Base-by-base conservation (phyloP, 2,888 invertebrate species). In the Trimorus sp. region DNA sequence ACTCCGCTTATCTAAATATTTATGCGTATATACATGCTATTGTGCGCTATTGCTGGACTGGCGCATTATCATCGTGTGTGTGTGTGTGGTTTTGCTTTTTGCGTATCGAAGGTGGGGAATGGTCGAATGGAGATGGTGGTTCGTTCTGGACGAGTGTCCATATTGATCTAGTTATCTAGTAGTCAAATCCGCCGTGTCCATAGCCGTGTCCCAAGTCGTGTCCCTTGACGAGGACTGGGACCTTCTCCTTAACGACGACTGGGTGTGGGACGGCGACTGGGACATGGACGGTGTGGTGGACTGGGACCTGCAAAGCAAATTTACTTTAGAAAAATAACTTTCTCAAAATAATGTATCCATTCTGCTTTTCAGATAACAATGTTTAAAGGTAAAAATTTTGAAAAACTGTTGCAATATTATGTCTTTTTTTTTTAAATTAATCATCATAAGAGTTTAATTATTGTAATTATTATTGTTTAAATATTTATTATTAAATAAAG, bases 211-310 rank as follows among this genome's bases (percentile, higher is more conserved):
- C 85, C 75, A 86, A 87, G 79, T 86, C 86, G 53, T 84, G 83
- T 0, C 75, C 65, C 80, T 87, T 79, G 11, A 84, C 87, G 77
- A 88, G 84, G 76, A 92, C 89, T 49, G 92, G 92, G 40, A 91
- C 88, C 63, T 87, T 77, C 66, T 91, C 86, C 65, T 89, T 90
- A 69, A 95, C 93, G 70, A 93, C 90, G 11, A 95, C 93, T 0
- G 94, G 94, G 0, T 94, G 93, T 12, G 94, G 94, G 1, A 94
- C 94, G n/a, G 92, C 91, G 48, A 93, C 92, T 73, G 93, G 93
- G 7, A 94, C 94, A 16, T 94, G 93, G 49, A 92, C 90, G 12
- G 90, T 87, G 83, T 91, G 92, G 78, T 90, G 83, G 1, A 92
- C 92, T 60, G 92, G 89, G 7, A 92, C 91, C 86, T 91, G 86